These are phyloP conservation scores for Drosophila athabasca DNA, from an alignment of 1,140 invertebrate species.

Conservation along the genomic window DNA sequence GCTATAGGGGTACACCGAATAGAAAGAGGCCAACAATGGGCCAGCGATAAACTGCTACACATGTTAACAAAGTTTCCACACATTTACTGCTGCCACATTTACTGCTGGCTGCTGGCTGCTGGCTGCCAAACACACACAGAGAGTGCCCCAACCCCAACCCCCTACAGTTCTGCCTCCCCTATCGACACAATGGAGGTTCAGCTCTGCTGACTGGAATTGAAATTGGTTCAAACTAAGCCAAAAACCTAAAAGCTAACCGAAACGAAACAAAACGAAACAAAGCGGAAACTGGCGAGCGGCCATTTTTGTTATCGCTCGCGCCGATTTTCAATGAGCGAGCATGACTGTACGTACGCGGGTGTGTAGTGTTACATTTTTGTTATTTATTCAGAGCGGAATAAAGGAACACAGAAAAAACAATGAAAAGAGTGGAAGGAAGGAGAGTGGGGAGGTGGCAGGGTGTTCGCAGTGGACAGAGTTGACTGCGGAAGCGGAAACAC, in stretches of 20 bases:
- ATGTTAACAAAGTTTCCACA: conserved; percentile 78
- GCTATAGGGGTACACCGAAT: neutral
- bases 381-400: conserved; percentile 40
- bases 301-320: conserved; percentile 75
- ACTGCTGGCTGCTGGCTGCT: neutral
- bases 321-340: conserved; percentile 68
- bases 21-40: conserved; percentile 42
- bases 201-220: conserved; percentile 4
- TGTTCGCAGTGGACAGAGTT: conserved; percentile 4
- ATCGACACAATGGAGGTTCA: neutral
- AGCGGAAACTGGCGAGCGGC: conserved; percentile 70
- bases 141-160: too few species aligned
- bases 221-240: conserved; percentile 71
- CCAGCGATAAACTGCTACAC: conserved; percentile 73
- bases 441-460: neutral
- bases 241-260: neutral
- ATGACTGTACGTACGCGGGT: conserved; percentile 11
- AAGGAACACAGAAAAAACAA: conserved; percentile 11
- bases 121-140: conserved; percentile 9
- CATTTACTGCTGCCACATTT: conserved; percentile 43
- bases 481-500: conserved; percentile 71
- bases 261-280: conserved; percentile 63
- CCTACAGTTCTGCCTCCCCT: neutral
- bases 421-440: conserved; percentile 10
- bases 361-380: conserved; percentile 61